Evolutionary conservation across 2,888 invertebrate species (phyloP), one percentile per base, ranked within the genome.

Genomic region (Palloptera scutellata): DNA sequence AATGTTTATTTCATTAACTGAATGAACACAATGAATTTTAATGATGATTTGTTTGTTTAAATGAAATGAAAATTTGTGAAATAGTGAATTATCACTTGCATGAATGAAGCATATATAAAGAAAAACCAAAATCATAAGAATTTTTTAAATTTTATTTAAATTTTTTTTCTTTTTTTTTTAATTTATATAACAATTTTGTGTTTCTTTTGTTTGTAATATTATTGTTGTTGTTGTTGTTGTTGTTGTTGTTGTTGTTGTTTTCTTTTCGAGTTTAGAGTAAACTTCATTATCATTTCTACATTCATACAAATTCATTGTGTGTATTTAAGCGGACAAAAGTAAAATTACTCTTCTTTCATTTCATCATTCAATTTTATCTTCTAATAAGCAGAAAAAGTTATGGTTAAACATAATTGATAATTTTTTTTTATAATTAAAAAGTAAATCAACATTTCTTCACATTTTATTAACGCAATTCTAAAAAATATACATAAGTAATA

Each of bases 271-370:
- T 30, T 30, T 30, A 6, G 52, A 51, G 64, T 48, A 52, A 68
- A 61, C 9, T 60, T 68, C 9, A 60, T 59, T 51, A 67, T 69
- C 12, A 70, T 71, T 74, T 74, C 73, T 71, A 73, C 73, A 74
- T 78, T 73, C 76, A 76, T 74, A 80, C 79, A 80, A 80, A 81
- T 80, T 80, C 81, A 80, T 80, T 80, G 80, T 77, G 80, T 77
- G 70, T 75, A 62, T 61, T 13, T 55, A 12, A 64, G 66, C 64
- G 13, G 48, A 30, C 6, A 30, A 30, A 30, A 30, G 30, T 30
- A 30, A 30, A 30, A 6, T 30, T 4, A 2, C 6, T 30, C 30
- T 30, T 30, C 30, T 30, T 30, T 6, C 2, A 30, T 30, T 30
- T 4, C 2, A 30, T 6, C 2, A 30, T 30, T 30, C 2, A 30